Percentiles rank a stretch among this genome's conserved stretches.
Evolutionary conservation across 2,113 vertebrate genomes (phyloP).

Genomic region (Chauna torquata): DNA sequence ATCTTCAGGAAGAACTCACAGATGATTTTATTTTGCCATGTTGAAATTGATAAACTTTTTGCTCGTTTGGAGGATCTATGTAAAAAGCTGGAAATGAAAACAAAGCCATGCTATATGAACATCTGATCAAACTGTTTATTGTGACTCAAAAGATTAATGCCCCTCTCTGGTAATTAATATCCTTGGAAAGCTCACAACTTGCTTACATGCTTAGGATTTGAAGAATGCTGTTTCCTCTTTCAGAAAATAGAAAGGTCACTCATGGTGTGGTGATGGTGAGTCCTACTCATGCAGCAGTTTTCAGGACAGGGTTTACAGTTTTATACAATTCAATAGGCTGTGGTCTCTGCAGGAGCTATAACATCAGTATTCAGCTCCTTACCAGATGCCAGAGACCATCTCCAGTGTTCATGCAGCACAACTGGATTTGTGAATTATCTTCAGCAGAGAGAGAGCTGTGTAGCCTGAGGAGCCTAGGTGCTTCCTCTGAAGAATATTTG

Average conservation of each 20-base stretch:
- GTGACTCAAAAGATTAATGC: background rate
- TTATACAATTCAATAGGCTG: background rate
- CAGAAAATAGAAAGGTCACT: background rate
- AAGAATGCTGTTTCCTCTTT: background rate
- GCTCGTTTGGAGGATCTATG: background rate
- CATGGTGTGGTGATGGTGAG: background rate
- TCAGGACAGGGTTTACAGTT: background rate
- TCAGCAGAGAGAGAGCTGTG: background rate
- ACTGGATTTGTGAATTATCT: background rate
- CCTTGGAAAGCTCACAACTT: background rate
- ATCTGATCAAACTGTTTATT: background rate
- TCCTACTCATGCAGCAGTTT: background rate
- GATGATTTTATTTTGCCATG: background rate
- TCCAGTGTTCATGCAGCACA: fast-evolving
- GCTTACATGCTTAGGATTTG: background rate
- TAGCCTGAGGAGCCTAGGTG: background rate
- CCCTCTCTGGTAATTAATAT: background rate
- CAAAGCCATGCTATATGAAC: background rate
- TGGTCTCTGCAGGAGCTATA: background rate
- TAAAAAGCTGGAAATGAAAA: background rate
- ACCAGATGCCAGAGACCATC: background rate
- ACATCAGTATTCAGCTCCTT: background rate
- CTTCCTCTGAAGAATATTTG: background rate
- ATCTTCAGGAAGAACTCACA: background rate
- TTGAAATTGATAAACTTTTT: background rate